Percentiles rank a stretch among this genome's conserved stretches.
phyloP scores from a whole-genome alignment of 1,140 invertebrate species.

The Lepidurus couesii region DNA sequence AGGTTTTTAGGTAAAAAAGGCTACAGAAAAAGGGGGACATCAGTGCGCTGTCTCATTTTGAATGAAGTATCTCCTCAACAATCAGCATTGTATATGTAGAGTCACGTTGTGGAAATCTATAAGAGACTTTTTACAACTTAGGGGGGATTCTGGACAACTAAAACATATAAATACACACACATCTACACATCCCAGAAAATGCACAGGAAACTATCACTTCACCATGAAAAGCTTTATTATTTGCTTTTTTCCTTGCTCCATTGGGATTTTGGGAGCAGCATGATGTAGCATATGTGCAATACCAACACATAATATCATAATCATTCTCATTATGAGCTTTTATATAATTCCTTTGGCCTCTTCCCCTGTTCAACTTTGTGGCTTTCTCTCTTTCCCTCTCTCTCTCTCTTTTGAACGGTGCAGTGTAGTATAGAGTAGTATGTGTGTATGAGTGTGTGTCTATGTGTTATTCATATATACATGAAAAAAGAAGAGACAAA shows the following conservation, averaged over 20 bases:
- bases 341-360: neutral
- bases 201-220: slow-evolving; percentile 21
- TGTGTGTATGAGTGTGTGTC: neutral
- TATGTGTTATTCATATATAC: neutral
- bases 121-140: neutral
- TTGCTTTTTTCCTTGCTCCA: neutral
- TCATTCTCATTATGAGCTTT: neutral
- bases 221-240: neutral
- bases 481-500: neutral
- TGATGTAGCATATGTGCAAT: slow-evolving; percentile 18
- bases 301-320: neutral
- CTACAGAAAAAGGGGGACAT: neutral
- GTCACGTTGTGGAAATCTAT: neutral
- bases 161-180: neutral
- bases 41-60: slow-evolving; percentile 11
- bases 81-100: neutral
- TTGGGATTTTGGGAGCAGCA: neutral
- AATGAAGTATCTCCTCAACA: neutral
- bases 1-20: neutral
- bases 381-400: neutral
- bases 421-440: neutral
- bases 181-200: neutral
- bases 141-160: neutral
- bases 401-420: too few species aligned
- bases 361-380: neutral